Evolutionary conservation across 2,113 vertebrate genomes (phyloP), one percentile per base, ranked within the genome.

Genomic region (Callionymus lyra): DNA sequence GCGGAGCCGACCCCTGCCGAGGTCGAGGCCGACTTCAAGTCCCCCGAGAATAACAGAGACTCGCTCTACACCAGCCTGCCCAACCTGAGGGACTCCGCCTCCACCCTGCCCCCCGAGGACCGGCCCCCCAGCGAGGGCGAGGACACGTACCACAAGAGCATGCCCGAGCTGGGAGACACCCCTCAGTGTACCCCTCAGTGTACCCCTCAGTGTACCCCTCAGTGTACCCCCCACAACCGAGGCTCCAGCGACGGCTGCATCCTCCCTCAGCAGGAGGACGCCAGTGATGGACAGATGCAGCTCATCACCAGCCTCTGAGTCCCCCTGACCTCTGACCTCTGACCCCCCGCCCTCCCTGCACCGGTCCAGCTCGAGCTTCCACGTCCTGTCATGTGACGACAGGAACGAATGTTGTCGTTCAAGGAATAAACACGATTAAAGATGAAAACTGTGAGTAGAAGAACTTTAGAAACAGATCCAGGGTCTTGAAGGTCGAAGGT

Each of bases 21-120:
- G 8, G 89, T 89, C 44, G 90, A 91, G 56, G 81, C 19, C 19
- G 69, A 78, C 65, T 82, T 88, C 11, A 85, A 87, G 42, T 93
- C 94, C 50, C 68, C 76, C 46, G 71, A 50, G 47, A 89, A 92
- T 59, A 97, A 98, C 74, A 95, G 95, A 85, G 94, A 98, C 93
- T 99, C 95, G 36, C 89, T 98, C 12, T 98, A 98, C 68, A 95
- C 94, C 35, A 99, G 95, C 86, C 94, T 97, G 93, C 95, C 95
- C 76, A 94, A 99, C 62, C 85, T 99, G 50, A 94, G 91, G 89
- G 95, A 97, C 93, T 96, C 87, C 1, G 89, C 85, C 40, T 88
- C 91, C 65, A 87, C 89, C 74, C 91, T 72, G 1, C 61, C 89
- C 74, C 89, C 88, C 9, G 44, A 35, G 8, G 15, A 45, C 0